A percentile compares a stretch with the other conserved stretches of the same genome.
Evolutionary conservation across 2,797 vertebrate genomes (phyloP).

Genomic region (Eulemur rubriventer): DNA sequence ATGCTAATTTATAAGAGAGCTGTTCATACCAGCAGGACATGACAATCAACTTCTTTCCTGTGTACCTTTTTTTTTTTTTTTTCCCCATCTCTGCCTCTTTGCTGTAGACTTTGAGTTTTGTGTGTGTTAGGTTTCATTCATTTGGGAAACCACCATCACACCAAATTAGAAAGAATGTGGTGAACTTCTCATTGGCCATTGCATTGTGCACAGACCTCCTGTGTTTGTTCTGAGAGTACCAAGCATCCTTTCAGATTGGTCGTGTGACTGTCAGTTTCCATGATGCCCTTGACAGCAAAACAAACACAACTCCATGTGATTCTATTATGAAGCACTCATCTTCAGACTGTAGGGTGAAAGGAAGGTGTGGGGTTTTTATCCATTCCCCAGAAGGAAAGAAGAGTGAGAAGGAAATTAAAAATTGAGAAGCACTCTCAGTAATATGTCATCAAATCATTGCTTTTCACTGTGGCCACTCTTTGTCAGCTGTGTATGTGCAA

Average conservation of each 20-base stretch:
- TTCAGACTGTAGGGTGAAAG: constrained; percentile 20
- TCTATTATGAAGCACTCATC: constrained; percentile 55
- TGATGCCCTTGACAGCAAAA: constrained; percentile 55
- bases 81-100: not conserved
- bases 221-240: constrained; percentile 55
- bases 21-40: not conserved
- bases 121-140: not conserved
- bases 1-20: not conserved
- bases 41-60: not conserved
- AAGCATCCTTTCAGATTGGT: constrained; percentile 48
- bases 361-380: not conserved
- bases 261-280: constrained; percentile 70
- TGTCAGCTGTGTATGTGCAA: not conserved
- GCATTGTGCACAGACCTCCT: constrained; percentile 7
- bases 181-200: constrained; percentile 56
- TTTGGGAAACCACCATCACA: constrained; percentile 54
- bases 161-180: constrained; percentile 53
- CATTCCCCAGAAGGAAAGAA: not conserved
- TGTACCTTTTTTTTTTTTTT: not conserved
- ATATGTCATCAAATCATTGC: not conserved
- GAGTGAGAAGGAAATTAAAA: constrained; percentile 54
- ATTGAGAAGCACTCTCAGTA: constrained; percentile 24
- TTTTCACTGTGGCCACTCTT: constrained; percentile 16
- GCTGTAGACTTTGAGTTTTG: constrained; percentile 11
- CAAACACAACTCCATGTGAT: constrained; percentile 40